Base-by-base conservation (phyloP, 2,113 vertebrate genomes). In the Chitala chitala region DNA sequence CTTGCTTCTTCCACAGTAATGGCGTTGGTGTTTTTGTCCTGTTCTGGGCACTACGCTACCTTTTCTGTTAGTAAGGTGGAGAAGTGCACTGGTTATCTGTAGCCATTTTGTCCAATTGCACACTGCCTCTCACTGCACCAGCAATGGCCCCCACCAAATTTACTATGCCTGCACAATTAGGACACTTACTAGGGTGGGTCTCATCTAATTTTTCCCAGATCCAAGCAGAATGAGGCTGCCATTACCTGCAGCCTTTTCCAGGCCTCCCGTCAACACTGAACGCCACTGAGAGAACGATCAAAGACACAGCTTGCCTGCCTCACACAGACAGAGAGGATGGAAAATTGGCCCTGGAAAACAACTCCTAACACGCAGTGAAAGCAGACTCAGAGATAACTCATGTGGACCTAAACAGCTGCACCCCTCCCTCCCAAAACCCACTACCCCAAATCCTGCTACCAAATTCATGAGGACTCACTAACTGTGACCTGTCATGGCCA, bases 151-250 rank as follows among this genome's bases (percentile, higher is more conserved):
- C 31, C 58, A 36, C 58, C 15, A 13, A n/a, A 55, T 17, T 24
- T 26, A 29, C 5, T 20, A 55, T 20, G 36, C 26, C 15, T 55
- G 2, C 22, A 83, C 70, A 13, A 86, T 82, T 82, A 75, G 26
- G 54, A 70, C 66, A 50, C 55, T 63, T 48, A 59, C 31, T 50
- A 12, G 20, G 46, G 72, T 48, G 59, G 58, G 36, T 75, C 66
- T 38, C 54, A 70, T 38, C 42, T 70, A 59, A 70, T 69, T 75
- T 70, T 31, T 63, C 54, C 74, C 66, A 75, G 66, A 75, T 50
- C 80, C 79, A 80, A 80, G 24, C 6, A 36, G 50, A 80, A 84
- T 13, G 2, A 76, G 51, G 76, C 69, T 82, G 72, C 78, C 83
- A 83, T 83, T 81, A 81, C 80, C 73, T 48, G 48, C 71, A 54